A percentile compares a stretch with the other conserved stretches of the same genome.
Conservation (phyloP, 92 coral and sea anemone genomes). For the Bergia puertoricense region DNA sequence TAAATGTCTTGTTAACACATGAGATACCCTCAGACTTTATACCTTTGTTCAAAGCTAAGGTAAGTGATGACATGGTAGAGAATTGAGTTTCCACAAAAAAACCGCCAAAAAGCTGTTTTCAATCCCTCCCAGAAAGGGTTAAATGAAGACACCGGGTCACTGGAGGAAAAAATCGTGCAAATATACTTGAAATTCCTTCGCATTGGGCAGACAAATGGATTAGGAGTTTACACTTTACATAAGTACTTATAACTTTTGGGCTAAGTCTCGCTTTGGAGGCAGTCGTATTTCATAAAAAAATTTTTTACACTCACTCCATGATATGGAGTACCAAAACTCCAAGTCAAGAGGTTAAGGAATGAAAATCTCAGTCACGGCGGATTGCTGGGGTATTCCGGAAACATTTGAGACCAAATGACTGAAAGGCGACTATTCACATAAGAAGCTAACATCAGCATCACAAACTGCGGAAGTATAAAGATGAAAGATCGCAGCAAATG, state of each 20-base stretch:
- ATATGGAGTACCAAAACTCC: neutral
- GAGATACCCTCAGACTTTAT: neutral
- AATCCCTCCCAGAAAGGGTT: conserved; percentile 17
- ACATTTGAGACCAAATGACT: neutral
- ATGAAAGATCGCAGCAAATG: conserved; percentile 8
- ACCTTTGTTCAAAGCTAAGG: neutral
- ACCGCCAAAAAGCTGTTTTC: conserved; percentile 24
- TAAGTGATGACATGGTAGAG: conserved; percentile 25
- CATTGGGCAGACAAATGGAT: neutral
- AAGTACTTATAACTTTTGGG: neutral
- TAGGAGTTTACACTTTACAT: neutral
- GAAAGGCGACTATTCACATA: neutral
- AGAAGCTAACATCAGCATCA: neutral
- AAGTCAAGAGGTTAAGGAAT: neutral
- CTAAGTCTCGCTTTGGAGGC: neutral
- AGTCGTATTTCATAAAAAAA: neutral
- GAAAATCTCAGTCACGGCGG: neutral
- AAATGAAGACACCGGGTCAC: conserved; percentile 15
- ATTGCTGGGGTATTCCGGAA: neutral
- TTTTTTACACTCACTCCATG: neutral
- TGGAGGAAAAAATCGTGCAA: conserved; percentile 9
- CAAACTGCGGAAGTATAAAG: neutral
- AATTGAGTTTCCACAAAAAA: conserved; percentile 23
- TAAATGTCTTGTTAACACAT: conserved; percentile 27
- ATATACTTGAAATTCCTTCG: conserved; percentile 3